Percentiles rank a stretch among this genome's conserved stretches.
phyloP scores from a whole-genome alignment of 1,140 invertebrate species.

The Drosophila watanabei region DNA sequence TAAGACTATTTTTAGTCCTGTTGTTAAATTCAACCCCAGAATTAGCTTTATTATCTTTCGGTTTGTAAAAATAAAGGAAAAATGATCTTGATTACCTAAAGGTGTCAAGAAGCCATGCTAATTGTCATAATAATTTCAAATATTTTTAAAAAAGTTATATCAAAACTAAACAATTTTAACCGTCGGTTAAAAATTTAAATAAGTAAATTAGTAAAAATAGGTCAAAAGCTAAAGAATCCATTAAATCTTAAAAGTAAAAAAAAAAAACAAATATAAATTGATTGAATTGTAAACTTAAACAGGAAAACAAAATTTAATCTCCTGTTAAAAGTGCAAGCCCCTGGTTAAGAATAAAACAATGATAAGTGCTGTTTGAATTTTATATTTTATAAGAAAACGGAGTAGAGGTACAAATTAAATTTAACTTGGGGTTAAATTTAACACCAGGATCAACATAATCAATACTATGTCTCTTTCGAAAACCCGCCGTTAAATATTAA shows the following conservation, averaged over 20 bases:
- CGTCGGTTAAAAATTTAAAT: too few relatives aligned
- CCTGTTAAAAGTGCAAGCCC: not conserved
- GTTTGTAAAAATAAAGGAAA: too few relatives aligned
- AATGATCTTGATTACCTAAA: too few relatives aligned
- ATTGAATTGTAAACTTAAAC: not conserved
- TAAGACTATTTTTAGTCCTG: too few relatives aligned
- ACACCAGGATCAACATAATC: not conserved
- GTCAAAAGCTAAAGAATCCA: too few relatives aligned
- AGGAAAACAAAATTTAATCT: not conserved
- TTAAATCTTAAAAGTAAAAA: too few relatives aligned
- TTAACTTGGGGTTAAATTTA: not conserved
- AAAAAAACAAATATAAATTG: too few relatives aligned
- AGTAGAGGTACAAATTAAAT: not conserved
- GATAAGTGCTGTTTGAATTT: not conserved
- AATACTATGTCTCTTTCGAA: too few relatives aligned
- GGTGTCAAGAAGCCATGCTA: too few relatives aligned
- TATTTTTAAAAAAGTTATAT: not conserved
- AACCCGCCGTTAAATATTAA: too few relatives aligned
- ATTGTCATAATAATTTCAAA: not conserved
- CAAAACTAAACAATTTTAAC: too few relatives aligned
- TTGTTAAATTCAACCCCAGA: not conserved
- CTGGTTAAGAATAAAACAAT: not conserved
- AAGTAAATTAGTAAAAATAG: too few relatives aligned
- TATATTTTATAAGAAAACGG: not conserved
- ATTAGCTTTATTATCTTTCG: not conserved